These are phyloP conservation scores for Nycticebus coucang DNA, from an alignment of 2,113 vertebrate species.

Conservation along the genomic window DNA sequence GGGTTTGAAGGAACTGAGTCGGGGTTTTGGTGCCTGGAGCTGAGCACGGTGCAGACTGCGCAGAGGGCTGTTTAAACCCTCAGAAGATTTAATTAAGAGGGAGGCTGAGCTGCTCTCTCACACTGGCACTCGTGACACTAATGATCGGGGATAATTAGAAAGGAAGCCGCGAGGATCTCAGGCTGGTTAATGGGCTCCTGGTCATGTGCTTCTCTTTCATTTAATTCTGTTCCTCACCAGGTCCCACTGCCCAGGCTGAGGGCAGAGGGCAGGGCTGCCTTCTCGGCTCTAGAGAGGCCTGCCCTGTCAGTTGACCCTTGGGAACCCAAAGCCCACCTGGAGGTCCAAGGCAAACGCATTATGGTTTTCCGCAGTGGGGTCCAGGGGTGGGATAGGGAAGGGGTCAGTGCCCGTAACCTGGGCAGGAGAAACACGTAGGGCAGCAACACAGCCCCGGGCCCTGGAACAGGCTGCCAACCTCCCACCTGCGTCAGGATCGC, in stretches of 20 bases:
- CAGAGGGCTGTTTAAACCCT: not conserved
- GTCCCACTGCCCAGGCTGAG: not conserved
- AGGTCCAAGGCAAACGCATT: slow-evolving; percentile 53
- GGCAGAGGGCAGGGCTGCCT: no score
- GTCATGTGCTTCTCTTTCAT: not conserved
- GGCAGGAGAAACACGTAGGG: not conserved
- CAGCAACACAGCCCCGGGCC: fast-evolving
- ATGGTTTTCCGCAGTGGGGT: not conserved
- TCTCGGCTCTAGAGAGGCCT: not conserved
- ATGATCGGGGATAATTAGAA: fast-evolving
- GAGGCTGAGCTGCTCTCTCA: not conserved
- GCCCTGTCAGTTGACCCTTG: not conserved
- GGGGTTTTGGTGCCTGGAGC: not conserved
- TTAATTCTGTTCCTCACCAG: not conserved
- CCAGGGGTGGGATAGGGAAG: not conserved
- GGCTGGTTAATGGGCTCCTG: not conserved
- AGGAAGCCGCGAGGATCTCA: not conserved
- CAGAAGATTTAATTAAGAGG: not conserved
- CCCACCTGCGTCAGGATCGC: fast-evolving
- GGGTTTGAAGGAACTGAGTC: not conserved
- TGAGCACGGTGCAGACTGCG: not conserved
- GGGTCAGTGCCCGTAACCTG: not conserved
- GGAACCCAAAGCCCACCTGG: not conserved
- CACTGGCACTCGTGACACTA: fast-evolving
- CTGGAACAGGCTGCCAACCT: not conserved